Evolutionary conservation across 2,113 vertebrate genomes (phyloP), one percentile per base, ranked within the genome.

Genomic region (Pimephales promelas): DNA sequence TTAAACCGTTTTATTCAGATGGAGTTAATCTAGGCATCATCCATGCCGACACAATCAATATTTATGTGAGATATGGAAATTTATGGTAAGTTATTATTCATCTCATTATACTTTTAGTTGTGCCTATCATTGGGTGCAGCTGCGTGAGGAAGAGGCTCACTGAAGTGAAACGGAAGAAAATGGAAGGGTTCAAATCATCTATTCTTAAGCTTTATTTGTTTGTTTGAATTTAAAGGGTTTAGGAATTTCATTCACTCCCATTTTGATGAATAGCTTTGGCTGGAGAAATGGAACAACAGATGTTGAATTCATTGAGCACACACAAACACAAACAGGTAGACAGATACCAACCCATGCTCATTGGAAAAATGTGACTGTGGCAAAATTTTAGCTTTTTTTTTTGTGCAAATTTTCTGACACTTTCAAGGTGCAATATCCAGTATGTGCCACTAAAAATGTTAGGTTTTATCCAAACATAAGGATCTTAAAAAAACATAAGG

Each of bases 211-310:
- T 83, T 49, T 83, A 45, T 80, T 86, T 82, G 70, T 83, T 62
- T 74, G 54, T 54, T 45, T 77, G 84, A 56, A 24, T 83, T 74
- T 79, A 83, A 72, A 47, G 34, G 78, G 47, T 79, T 86, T 81
- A 75, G 56, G 36, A 52, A 75, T 83, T 83, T 72, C 54, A 52
- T 68, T 80, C 81, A 68, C 56, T 86, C 61, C 36, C 54, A 75
- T 80, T 83, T 80, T 70, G 31, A 80, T 83, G 79, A 84, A 83
- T 84, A 81, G 77, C 61, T 76, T 40, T 80, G 85, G 85, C 71
- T 43, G 59, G 70, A 83, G 82, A 74, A 74, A 83, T 83, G 66
- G 82, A 83, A 76, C 74, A 86, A 86, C 82, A 83, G 82, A 86
- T 83, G 76, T 56, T 75, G 76, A 64, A 83, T 68, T 83, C 78